These are phyloP conservation scores for Stratiolaelaps scimitus DNA, from an alignment of 1,140 invertebrate species.

Conservation along the genomic window DNA sequence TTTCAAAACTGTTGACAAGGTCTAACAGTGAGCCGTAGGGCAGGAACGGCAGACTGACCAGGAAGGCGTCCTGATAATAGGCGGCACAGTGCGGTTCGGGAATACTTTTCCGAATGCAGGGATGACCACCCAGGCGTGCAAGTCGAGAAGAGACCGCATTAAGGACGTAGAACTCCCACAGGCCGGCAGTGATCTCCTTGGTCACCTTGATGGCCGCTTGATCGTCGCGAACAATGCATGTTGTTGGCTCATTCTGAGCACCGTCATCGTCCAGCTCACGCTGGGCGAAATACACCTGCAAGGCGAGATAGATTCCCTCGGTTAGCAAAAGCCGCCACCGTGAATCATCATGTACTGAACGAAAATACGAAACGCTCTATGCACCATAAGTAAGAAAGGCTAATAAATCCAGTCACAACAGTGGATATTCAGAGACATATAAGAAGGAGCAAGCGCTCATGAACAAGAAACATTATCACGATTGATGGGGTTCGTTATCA, in stretches of 20 bases:
- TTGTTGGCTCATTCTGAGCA: background rate
- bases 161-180: conserved; percentile 22
- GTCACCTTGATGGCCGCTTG: conserved; percentile 22
- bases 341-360: no score
- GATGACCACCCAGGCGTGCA: background rate
- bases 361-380: no score
- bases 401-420: no score
- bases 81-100: conserved; percentile 18
- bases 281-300: conserved; percentile 16
- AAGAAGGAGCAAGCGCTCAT: no score
- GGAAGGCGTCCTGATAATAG: background rate
- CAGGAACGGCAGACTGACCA: conserved; percentile 10
- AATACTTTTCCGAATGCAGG: conserved; percentile 25
- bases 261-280: background rate
- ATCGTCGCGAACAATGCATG: conserved; percentile 23
- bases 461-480: no score
- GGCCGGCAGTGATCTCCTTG: conserved; percentile 2
- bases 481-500: no score
- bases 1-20: conserved; percentile 34
- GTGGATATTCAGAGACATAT: no score
- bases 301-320: background rate
- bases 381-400: no score
- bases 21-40: conserved; percentile 38
- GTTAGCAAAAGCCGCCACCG: no score
- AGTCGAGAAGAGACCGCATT: background rate